Conservation (phyloP, 2,888 invertebrate genomes). For the Drosophila quinaria region DNA sequence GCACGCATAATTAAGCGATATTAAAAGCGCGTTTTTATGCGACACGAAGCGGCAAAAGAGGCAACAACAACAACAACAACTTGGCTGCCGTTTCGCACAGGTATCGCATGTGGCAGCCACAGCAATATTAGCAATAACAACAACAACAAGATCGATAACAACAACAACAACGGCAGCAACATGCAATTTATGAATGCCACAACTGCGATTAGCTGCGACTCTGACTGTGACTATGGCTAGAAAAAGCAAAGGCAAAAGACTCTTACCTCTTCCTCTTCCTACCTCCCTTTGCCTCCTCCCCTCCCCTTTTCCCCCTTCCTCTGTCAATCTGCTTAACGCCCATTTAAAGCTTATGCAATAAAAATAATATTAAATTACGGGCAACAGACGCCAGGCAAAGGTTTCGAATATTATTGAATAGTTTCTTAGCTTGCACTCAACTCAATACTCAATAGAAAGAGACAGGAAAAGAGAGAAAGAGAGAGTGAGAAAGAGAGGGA, state of each 20-base stretch:
- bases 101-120: slow-evolving; percentile 77
- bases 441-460: slow-evolving; percentile 28
- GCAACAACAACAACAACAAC: slow-evolving; percentile 37
- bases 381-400: slow-evolving; percentile 65
- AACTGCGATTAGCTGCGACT: slow-evolving; percentile 56
- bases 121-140: slow-evolving; percentile 27
- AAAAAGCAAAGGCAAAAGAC: slow-evolving; percentile 19
- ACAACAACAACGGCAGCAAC: slow-evolving; percentile 24
- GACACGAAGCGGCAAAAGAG: slow-evolving; percentile 61
- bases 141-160: slow-evolving; percentile 13
- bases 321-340: not conserved
- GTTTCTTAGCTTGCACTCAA: slow-evolving; percentile 31
- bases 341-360: slow-evolving; percentile 69
- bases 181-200: slow-evolving; percentile 78
- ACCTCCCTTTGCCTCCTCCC: not conserved
- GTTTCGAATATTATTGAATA: slow-evolving; percentile 74
- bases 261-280: slow-evolving; percentile 9
- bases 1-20: slow-evolving; percentile 76
- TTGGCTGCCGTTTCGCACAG: slow-evolving; percentile 72
- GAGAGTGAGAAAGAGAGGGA: too few species aligned
- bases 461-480: not conserved
- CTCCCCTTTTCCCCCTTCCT: not conserved
- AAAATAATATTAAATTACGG: slow-evolving; percentile 81
- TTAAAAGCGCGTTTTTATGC: slow-evolving; percentile 80
- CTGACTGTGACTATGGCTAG: slow-evolving; percentile 20